Percentiles rank a stretch among this genome's conserved stretches.
phyloP scores from a whole-genome alignment of 1,140 invertebrate genomes.

The Magallana ariakensis region DNA sequence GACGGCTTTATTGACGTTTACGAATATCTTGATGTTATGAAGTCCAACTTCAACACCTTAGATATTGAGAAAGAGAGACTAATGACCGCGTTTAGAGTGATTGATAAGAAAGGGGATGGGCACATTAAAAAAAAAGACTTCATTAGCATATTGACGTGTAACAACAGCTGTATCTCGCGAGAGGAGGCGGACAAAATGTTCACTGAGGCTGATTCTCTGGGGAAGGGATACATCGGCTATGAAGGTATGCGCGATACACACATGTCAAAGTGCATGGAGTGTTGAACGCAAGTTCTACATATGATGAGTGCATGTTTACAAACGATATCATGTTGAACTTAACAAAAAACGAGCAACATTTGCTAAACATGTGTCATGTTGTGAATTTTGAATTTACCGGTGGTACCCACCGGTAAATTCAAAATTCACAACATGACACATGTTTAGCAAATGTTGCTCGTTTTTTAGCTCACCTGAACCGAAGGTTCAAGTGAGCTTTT shows the following conservation, averaged over 20 bases:
- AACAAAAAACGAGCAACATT: too few relatives aligned
- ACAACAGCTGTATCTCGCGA: conserved; percentile 8
- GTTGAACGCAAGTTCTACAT: too few relatives aligned
- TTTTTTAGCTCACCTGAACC: too few relatives aligned
- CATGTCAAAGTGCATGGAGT: not conserved
- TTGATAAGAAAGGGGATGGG: conserved; percentile 46
- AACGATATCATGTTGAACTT: too few relatives aligned
- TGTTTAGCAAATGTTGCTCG: too few relatives aligned
- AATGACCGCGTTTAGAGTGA: conserved; percentile 44
- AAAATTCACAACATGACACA: too few relatives aligned
- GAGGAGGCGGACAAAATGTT: conserved; percentile 39
- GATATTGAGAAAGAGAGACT: conserved; percentile 51
- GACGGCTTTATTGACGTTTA: conserved; percentile 55
- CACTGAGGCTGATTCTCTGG: not conserved
- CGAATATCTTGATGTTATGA: conserved; percentile 53
- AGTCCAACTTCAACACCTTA: conserved; percentile 44
- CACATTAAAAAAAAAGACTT: not conserved
- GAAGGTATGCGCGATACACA: conserved; percentile 32
- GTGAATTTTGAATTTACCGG: too few relatives aligned
- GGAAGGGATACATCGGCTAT: conserved; percentile 39
- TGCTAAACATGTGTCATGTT: too few relatives aligned
- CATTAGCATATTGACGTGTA: not conserved
- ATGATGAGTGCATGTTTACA: too few relatives aligned
- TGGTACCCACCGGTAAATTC: too few relatives aligned
- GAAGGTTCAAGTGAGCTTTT: too few relatives aligned